Evolutionary conservation across 2,113 vertebrate genomes (phyloP).

Genomic region (Lamprologus speciosus): DNA sequence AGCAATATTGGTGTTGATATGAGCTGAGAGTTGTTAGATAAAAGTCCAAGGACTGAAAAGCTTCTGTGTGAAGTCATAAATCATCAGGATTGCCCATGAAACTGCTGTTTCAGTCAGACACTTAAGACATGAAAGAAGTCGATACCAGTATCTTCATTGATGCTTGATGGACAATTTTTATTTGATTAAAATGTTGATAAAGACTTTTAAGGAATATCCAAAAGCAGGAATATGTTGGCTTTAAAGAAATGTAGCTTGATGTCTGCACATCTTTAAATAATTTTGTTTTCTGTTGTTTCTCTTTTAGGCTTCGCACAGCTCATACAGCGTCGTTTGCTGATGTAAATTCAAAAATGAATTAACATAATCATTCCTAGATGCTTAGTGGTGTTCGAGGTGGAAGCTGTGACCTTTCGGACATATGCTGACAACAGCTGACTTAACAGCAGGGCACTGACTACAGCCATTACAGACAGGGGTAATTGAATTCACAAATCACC

Average conservation of each 20-base stretch:
- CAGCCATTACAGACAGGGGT: conserved; percentile 68
- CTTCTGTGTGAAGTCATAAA: background rate
- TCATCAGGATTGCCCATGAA: background rate
- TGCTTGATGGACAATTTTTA: background rate
- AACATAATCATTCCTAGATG: background rate
- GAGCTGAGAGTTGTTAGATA: background rate
- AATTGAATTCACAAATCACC: conserved; percentile 79
- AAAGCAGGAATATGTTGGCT: background rate
- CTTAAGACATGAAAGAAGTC: background rate
- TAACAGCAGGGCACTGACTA: conserved; percentile 67
- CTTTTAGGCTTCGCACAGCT: background rate
- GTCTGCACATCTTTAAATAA: background rate
- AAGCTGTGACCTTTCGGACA: conserved; percentile 45
- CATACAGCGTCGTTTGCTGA: background rate
- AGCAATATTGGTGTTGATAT: background rate
- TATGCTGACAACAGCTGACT: conserved; percentile 66
- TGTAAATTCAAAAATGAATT: background rate
- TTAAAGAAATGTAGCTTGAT: background rate
- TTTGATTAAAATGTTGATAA: background rate
- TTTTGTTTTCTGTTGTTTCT: background rate
- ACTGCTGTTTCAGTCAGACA: background rate
- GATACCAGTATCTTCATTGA: background rate
- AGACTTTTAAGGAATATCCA: background rate
- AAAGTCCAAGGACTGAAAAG: background rate
- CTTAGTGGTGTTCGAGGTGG: background rate